phyloP scores from a whole-genome alignment of 2,797 vertebrate genomes.

The Notoglanidium macrostoma region DNA sequence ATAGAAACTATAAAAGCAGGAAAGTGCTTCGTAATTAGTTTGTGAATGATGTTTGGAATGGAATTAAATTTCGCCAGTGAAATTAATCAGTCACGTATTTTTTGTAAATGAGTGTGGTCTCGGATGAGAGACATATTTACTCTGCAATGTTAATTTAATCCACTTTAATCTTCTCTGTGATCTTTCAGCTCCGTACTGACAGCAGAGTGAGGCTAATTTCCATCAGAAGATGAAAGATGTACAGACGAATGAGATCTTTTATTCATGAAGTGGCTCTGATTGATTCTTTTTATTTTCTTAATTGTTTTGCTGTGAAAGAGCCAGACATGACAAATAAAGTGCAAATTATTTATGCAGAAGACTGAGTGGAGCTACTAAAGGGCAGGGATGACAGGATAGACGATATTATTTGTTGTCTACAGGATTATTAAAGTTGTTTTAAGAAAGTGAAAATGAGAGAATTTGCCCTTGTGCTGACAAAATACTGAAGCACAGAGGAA shows the following conservation, averaged over 20 bases:
- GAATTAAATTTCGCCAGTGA: background rate
- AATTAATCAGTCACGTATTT: constrained; percentile 4
- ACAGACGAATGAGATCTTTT: constrained; percentile 29
- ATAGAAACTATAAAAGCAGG: background rate
- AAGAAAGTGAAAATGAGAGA: background rate
- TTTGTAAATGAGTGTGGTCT: background rate
- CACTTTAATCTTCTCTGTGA: constrained; percentile 21
- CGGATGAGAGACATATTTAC: constrained; percentile 27
- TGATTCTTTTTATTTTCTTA: constrained; percentile 4
- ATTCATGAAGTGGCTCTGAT: constrained; percentile 29
- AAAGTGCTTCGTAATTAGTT: background rate
- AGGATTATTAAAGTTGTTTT: background rate
- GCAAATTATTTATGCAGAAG: background rate
- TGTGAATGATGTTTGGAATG: constrained; percentile 24
- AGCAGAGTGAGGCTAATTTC: constrained; percentile 10
- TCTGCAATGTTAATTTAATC: constrained; percentile 12
- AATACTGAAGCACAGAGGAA: background rate
- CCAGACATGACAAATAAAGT: constrained; percentile 22
- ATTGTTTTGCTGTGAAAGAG: constrained; percentile 29
- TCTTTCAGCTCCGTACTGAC: constrained; percentile 2
- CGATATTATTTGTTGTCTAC: background rate
- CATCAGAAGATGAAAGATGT: constrained; percentile 35
- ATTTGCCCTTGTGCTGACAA: background rate
- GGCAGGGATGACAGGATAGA: background rate
- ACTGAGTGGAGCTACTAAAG: background rate